These are phyloP conservation scores for Dermochelys coriacea DNA, from an alignment of 2,797 vertebrate genomes.

Conservation along the genomic window DNA sequence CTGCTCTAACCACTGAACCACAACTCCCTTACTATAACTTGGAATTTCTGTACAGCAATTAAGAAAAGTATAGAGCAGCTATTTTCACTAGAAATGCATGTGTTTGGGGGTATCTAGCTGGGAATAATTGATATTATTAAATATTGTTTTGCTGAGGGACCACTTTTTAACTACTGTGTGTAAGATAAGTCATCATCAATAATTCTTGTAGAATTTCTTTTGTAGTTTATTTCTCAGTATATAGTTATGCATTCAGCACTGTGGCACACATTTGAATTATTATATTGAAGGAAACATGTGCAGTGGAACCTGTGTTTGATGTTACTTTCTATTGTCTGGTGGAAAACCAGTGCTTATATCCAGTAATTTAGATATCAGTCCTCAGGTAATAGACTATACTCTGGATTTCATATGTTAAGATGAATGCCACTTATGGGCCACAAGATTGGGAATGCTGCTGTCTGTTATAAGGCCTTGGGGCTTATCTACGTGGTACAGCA, in stretches of 20 bases:
- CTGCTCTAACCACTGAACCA: neutral
- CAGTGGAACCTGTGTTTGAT: fast-evolving
- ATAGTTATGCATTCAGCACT: neutral
- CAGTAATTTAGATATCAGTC: neutral
- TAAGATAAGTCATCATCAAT: neutral
- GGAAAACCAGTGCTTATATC: neutral
- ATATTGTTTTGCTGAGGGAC: neutral
- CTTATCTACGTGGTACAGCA: neutral
- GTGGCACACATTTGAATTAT: neutral
- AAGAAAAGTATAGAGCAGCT: fast-evolving
- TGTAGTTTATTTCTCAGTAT: neutral
- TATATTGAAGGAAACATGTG: neutral
- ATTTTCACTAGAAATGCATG: neutral
- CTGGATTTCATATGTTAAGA: neutral
- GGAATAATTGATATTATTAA: neutral
- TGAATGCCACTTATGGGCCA: neutral
- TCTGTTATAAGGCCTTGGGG: neutral
- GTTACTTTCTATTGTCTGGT: neutral
- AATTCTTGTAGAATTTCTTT: neutral
- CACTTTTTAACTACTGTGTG: neutral
- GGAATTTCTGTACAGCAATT: neutral
- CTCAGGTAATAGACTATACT: fast-evolving
- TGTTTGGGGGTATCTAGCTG: neutral
- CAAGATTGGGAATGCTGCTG: neutral
- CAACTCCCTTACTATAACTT: neutral